Evolutionary conservation across 2,888 invertebrate genomes (phyloP), one percentile per base, ranked within the genome.

Genomic region (Nomada ruficornis): DNA sequence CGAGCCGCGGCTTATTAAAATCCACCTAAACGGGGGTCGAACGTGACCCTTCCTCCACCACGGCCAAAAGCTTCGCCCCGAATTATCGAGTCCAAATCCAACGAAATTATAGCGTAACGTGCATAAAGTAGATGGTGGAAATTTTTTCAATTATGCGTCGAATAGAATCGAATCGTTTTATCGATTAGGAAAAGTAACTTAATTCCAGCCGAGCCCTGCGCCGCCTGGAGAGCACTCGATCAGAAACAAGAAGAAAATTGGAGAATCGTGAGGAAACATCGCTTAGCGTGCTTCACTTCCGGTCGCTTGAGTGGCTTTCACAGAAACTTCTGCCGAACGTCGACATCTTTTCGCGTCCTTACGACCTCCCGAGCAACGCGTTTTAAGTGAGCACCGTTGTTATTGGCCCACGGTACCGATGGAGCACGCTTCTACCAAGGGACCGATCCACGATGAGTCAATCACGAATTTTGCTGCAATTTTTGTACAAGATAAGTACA

Each of bases 181-280:
- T 57, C 36, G 36, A 36, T 36, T 36, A 44, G 69, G 60, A 69
- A 68, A 57, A 50, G 36, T 7, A 64, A 64, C 42, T 73, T 64
- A 64, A 62, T 64, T 69, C 69, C 52, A 23, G 26, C 57, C 52
- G 13, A 10, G 50, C 5, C 44, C 69, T n/a, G 55, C 60, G 50
- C 42, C 63, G 29, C 23, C 18, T 23, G n/a, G 13, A 69, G 69
- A 29, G 57, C 70, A 70, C 79, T 79, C 79, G 70, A 79, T 76
- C 52, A 65, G 60, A 70, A 76, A 76, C 76, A 73, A 68, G 59
- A 52, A 20, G 68, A 69, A 72, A 65, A 75, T 63, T 50, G 78
- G 52, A 64, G 68, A 63, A 75, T 63, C 63, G 69, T 26, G 76
- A 65, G 68, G 70, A 70, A 79, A 79, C 76, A 70, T 70, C 76